Base-by-base conservation (phyloP, 2,888 invertebrate species). In the Melanotus villosus region DNA sequence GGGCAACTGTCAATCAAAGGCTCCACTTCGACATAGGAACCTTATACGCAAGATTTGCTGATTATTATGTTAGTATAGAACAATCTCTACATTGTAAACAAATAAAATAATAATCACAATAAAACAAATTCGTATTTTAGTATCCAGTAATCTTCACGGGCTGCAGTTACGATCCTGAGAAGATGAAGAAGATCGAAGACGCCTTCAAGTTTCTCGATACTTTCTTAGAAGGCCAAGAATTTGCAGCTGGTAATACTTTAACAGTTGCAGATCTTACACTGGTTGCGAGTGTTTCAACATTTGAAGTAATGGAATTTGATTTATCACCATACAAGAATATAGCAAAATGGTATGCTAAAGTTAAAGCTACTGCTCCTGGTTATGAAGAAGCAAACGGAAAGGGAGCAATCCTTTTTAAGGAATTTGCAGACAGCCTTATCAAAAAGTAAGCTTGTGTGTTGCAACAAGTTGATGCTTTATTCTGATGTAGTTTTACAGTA, bases 231-330 rank as follows among this genome's bases (percentile, higher is more conserved):
- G 90, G 90, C 0, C 88, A 91, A 77, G 87, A 89, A 73, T 96
- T 89, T 84, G 89, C 86, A 32, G 93, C 93, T n/a, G 95, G 94
- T 1, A 87, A 90, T 67, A 86, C 86, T 67, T 85, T 94, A 62
- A 95, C 95, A 14, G 82, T 96, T 16, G 95, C 96, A 6, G 96
- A 96, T 83, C 86, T 94, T 41, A 85, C 90, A 32, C 81, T 95
- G 47, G 85, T 91, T 30, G 89, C 92, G 5, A 87, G 89, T 5
- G 88, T 94, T 6, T 90, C 93, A 52, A 92, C 91, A 69, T 88
- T 89, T 71, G 93, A 92, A 79, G 91, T 90, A 56, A 77, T 79
- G 56, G 76, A 72, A 14, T 88, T 90, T 70, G 93, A 94, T 81
- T 80, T 94, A 72, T 87, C 88, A 79, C 89, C 90, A 77, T 93